Evolutionary conservation across 2,797 vertebrate species (phyloP), one percentile per base, ranked within the genome.

Genomic region (Artibeus lituratus): DNA sequence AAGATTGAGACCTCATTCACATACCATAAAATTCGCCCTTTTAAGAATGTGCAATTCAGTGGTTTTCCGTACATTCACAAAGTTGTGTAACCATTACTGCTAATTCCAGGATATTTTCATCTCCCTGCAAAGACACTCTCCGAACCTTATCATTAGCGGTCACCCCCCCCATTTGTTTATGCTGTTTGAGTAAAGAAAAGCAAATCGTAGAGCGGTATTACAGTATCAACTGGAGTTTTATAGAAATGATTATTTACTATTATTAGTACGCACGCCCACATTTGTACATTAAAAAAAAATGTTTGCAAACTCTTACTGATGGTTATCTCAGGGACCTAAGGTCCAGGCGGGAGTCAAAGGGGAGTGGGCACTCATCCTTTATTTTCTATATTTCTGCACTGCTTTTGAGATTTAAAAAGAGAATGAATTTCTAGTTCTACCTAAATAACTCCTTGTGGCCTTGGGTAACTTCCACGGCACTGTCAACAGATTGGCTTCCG

Each of bases 141-240:
- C 3, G 0, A 0, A 2, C 32, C n/a, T 74, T 7, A 14, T 9
- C 29, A 26, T 22, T 3, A 21, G 62, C 8, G 7, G 7, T n/a
- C 91, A 24, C 53, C 26, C 53, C 26, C 18, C 51, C 39, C 22
- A n/a, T 26, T 24, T 37, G 55, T 11, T 59, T 21, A 5, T 7
- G 84, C 21, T 74, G 26, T 37, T 29, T 21, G 24, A 57, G 62
- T 51, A 18, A 73, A 65, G 22, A 49, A 49, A 87, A 51, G 37
- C 62, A 65, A 92, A 18, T 3, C 65, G n/a, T 77, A 55, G 47
- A 53, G 24, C 10, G 16, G 49, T 35, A 39, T 32, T 24, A 19
- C 32, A 39, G 32, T 6, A 24, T 29, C 32, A 16, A 10, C 53
- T 2, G 11, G 53, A 21, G 8, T 69, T 70, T 39, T 9, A 21